These are phyloP conservation scores for Buphagus erythrorhynchus DNA, from an alignment of 2,797 vertebrate genomes.

Conservation along the genomic window DNA sequence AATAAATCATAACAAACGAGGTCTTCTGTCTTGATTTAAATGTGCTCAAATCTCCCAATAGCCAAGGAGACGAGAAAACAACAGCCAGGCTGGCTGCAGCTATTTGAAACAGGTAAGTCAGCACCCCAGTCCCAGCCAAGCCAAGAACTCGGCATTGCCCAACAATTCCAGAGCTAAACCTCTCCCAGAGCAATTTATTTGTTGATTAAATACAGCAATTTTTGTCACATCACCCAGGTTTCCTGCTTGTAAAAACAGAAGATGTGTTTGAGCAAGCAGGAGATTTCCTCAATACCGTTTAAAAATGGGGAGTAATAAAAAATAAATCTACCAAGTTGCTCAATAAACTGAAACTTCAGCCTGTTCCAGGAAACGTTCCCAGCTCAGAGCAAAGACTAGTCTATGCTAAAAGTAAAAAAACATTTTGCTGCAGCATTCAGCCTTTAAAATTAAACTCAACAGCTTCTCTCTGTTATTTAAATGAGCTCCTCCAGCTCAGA, in stretches of 20 bases:
- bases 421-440: background rate
- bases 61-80: background rate
- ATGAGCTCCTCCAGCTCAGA: background rate
- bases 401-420: background rate
- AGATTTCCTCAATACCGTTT: background rate
- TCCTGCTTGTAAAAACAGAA: background rate
- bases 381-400: background rate
- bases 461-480: conserved; percentile 29
- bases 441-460: background rate
- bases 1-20: conserved; percentile 43
- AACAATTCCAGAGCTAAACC: background rate
- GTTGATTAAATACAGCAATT: conserved; percentile 30
- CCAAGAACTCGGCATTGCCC: background rate
- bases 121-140: background rate
- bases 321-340: conserved; percentile 10
- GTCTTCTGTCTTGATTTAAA: background rate
- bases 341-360: conserved; percentile 13
- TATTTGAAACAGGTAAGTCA: conserved; percentile 13
- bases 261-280: conserved; percentile 13
- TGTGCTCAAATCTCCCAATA: background rate
- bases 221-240: conserved; percentile 2
- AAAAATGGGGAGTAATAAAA: background rate
- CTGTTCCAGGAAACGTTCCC: background rate
- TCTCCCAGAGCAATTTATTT: conserved; percentile 21
- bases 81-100: background rate